Evolutionary conservation across 2,888 invertebrate genomes (phyloP), one percentile per base, ranked within the genome.

Genomic region (Pollenia griseotomentosa): DNA sequence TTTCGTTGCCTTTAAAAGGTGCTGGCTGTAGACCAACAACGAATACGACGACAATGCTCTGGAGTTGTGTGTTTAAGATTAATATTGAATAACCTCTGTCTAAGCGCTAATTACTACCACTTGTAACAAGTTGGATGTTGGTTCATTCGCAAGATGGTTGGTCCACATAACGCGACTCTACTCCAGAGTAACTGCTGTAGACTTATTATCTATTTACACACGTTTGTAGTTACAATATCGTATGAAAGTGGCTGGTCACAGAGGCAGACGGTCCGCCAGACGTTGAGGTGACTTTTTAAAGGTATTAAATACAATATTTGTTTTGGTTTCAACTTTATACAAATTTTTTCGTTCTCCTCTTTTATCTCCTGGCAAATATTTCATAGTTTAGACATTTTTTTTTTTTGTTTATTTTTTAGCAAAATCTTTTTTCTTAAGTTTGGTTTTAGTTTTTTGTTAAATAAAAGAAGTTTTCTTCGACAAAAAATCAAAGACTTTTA

Each of bases 61-160:
- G 59, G 11, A 40, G 59, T 42, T 63, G 83, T 68, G 66, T 80
- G n/a, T 33, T 78, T 68, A 11, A 82, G 87, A 84, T 87, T 87
- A 84, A 84, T 87, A 87, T 87, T 87, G 74, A 87, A 84, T 87
- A 87, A 87, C 84, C 81, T 74, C 84, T 81, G 84, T 84, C 84
- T 73, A 84, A 87, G 87, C 87, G 87, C 84, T 87, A 87, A 87
- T 87, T 87, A 87, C 87, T 84, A 87, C 70, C 75, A 83, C 83
- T 73, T 79, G 83, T 79, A 84, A 78, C 73, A 78, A 73, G 71
- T 78, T 83, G 33, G 33, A 33, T 33, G 33, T 33, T 33, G 78
- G 79, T 19, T 81, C 33, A 48, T 57, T 81, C 33, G 48, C 14
- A 63, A 2, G 53, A 9, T 65, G 53, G 44, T 51, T 48, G 78